Conservation (phyloP, 2,888 invertebrate species). For the Punctoribates punctum region DNA sequence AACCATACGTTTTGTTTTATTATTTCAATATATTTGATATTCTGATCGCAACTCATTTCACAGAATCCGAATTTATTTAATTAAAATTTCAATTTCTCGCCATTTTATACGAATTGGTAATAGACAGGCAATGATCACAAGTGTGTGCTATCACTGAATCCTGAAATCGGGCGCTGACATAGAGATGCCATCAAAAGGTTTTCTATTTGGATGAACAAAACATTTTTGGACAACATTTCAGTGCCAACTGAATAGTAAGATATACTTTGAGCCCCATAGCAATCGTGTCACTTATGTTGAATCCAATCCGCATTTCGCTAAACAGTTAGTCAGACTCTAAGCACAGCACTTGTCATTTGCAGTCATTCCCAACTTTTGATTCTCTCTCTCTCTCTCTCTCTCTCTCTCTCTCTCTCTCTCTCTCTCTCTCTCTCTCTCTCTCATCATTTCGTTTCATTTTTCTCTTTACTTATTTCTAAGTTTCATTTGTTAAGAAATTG, state of each 20-base stretch:
- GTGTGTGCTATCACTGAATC: background rate
- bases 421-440: background rate
- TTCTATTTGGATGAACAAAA: slow-evolving; percentile 10
- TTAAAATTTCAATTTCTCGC: background rate
- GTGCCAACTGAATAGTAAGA: slow-evolving; percentile 20
- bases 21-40: background rate
- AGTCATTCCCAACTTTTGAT: slow-evolving; percentile 19
- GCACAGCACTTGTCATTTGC: slow-evolving; percentile 34
- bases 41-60: background rate
- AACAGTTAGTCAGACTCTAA: background rate
- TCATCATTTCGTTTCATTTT: background rate
- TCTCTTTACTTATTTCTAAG: slow-evolving; percentile 13
- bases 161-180: no score
- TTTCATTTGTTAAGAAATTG: slow-evolving; percentile 35
- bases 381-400: slow-evolving; percentile 28
- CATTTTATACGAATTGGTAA: background rate
- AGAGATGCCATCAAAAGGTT: slow-evolving; percentile 6
- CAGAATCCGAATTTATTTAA: background rate
- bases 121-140: slow-evolving; percentile 8
- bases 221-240: background rate
- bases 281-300: background rate
- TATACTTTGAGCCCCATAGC: background rate
- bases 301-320: background rate
- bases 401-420: background rate
- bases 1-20: no score